phyloP scores from a whole-genome alignment of 2,888 invertebrate species.

The Gymnosoma rotundatum region DNA sequence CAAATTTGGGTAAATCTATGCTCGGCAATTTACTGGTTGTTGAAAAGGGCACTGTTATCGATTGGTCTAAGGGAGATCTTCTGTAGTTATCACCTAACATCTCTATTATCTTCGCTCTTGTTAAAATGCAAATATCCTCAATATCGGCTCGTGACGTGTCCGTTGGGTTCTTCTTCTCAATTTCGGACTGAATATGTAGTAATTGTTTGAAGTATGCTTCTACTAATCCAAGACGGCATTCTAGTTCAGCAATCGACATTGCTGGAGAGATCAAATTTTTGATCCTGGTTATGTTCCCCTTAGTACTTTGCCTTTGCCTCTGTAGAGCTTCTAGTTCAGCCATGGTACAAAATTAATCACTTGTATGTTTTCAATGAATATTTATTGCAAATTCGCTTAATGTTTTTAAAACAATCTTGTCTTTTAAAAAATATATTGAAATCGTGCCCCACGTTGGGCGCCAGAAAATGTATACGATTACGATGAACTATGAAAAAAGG shows the following conservation, averaged over 20 bases:
- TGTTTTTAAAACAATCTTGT: too few relatives aligned
- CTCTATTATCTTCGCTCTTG: slow-evolving; percentile 24
- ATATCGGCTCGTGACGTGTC: neutral
- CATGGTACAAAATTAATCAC: neutral
- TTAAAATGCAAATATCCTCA: slow-evolving; percentile 9
- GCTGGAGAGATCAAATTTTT: neutral
- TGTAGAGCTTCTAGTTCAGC: neutral
- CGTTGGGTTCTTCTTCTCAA: neutral
- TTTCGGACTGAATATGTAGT: neutral
- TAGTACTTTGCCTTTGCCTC: neutral
- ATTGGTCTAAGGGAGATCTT: too few relatives aligned
- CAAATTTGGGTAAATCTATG: slow-evolving; percentile 42
- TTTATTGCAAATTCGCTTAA: too few relatives aligned
- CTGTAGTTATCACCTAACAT: neutral
- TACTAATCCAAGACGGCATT: neutral
- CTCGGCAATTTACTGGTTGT: slow-evolving; percentile 34
- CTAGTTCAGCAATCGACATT: slow-evolving; percentile 2
- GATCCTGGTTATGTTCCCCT: neutral
- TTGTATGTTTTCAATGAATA: too few relatives aligned
- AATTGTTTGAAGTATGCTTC: slow-evolving; percentile 16
- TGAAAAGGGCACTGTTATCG: too few relatives aligned
- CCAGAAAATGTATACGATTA: too few relatives aligned
- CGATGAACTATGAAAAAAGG: too few relatives aligned
- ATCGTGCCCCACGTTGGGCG: too few relatives aligned
- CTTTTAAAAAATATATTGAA: neutral